Base-by-base conservation (phyloP, 2,113 vertebrate genomes). In the Halcyon malimbica region DNA sequence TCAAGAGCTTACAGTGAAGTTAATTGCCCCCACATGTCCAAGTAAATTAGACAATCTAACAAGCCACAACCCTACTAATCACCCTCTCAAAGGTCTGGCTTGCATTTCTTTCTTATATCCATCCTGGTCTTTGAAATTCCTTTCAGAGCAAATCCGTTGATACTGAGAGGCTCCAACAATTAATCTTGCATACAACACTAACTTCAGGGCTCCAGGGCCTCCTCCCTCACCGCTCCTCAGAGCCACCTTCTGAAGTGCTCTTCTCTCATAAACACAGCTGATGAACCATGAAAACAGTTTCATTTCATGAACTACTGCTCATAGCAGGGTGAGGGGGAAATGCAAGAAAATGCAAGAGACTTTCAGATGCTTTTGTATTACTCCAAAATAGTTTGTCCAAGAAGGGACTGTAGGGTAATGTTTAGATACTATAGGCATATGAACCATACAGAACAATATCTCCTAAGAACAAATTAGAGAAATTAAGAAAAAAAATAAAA, bases 251-350 rank as follows among this genome's bases (percentile, higher is more conserved):
- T 78, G 67, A 97, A 91, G 74, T 9, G 79, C 57, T 71, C 48
- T 18, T 89, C 94, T 86, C 69, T 83, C 80, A 79, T 20, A 89
- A 83, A 59, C 75, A 86, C 14, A 10, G 80, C 87, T 62, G 37
- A 35, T 41, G 89, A 96, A 90, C 90, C 75, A 1, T 83, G 83
- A 92, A 88, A 67, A 46, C 3, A 42, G n/a, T 6, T 63, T 73
- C 42, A 83, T 62, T 62, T 81, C 83, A 81, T 19, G 41, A 87
- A 54, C 84, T 85, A 46, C 93, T 94, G 94, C 59, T 89, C 90
- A 8, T 16, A 95, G 91, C 88, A 91, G 78, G 68, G n/a, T 2
- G 10, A 96, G 80, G 65, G 60, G 28, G 28, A 69, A 93, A 62
- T 59, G n/a, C 44, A 56, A 17, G 64, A 76, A 81, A 81, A 80